Evolutionary conservation across 2,797 vertebrate genomes (phyloP), one percentile per base, ranked within the genome.

Genomic region (Sebastes vulpes): DNA sequence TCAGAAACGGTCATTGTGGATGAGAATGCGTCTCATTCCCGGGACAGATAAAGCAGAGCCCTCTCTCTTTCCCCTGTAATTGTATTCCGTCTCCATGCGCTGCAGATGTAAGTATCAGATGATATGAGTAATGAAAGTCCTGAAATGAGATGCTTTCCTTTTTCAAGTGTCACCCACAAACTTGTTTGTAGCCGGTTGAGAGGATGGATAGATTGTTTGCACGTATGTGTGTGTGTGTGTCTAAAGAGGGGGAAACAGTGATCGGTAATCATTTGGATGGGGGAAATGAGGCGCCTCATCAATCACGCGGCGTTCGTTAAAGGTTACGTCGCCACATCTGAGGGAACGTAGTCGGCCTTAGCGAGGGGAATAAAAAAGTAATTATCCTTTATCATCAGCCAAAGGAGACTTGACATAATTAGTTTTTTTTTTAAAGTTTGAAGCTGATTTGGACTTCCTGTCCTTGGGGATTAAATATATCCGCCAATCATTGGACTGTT

Each of bases 341-440:
- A 89, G 89, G 74, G 84, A 95, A 90, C 81, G 79, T 93, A 91
- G 94, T 96, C 82, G 84, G 88, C 92, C 87, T 83, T 81, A 86
- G 93, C 75, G 58, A 81, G 75, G 82, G 85, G 88, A 94, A 95
- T 96, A 94, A 95, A 95, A 95, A 96, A 94, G 93, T 94, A 96
- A 96, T 96, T 96, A 96, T 96, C 94, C 94, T 96, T 94, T 95
- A 95, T 96, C 93, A 95, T 95, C 94, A 95, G 86, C 86, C 89
- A 94, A 93, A 95, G 91, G 90, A 95, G 93, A 94, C 87, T 84
- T 93, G 93, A 93, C 94, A 94, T 96, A 94, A 96, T 96, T 95
- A 94, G 91, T 26, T 90, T 90, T 92, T 87, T 89, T 81, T 91
- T 84, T 87, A 82, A n/a, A 48, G 50, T 92, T 90, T 89, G 73